Evolutionary conservation across 2,797 vertebrate genomes (phyloP).

Genomic region (Hydrophis major): DNA sequence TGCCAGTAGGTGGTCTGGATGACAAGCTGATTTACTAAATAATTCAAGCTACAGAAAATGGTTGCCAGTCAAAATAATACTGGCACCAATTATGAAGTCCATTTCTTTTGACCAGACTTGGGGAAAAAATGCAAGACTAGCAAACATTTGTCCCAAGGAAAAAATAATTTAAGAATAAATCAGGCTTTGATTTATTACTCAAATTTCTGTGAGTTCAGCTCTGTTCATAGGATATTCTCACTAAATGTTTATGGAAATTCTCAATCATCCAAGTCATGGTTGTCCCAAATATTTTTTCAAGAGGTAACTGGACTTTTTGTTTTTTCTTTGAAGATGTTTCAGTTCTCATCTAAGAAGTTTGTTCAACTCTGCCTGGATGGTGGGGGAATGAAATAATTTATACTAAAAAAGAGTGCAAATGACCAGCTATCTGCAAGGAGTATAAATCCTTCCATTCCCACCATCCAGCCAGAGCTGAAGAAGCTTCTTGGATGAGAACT

Average conservation of each 20-base stretch:
- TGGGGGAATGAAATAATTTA: too few relatives aligned
- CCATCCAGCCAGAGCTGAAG: too few relatives aligned
- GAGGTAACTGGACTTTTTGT: background rate
- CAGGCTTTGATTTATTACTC: background rate
- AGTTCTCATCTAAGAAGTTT: background rate
- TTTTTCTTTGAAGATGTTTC: background rate
- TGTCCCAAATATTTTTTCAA: background rate
- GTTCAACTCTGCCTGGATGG: background rate
- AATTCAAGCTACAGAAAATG: background rate
- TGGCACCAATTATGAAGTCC: background rate
- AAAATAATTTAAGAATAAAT: background rate
- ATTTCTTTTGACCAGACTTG: background rate
- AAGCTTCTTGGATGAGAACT: too few relatives aligned
- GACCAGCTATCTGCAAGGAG: background rate
- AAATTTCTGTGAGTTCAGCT: background rate
- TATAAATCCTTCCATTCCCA: background rate
- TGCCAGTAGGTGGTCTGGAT: constrained; percentile 35
- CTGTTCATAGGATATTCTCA: background rate
- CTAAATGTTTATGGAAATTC: background rate
- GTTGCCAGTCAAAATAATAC: background rate
- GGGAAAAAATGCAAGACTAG: background rate
- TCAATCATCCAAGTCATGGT: background rate
- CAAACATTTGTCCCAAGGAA: background rate
- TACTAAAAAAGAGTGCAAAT: background rate
- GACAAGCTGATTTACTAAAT: constrained; percentile 3